Evolutionary conservation across 2,888 invertebrate species (phyloP).

Genomic region (Gibbula magus): DNA sequence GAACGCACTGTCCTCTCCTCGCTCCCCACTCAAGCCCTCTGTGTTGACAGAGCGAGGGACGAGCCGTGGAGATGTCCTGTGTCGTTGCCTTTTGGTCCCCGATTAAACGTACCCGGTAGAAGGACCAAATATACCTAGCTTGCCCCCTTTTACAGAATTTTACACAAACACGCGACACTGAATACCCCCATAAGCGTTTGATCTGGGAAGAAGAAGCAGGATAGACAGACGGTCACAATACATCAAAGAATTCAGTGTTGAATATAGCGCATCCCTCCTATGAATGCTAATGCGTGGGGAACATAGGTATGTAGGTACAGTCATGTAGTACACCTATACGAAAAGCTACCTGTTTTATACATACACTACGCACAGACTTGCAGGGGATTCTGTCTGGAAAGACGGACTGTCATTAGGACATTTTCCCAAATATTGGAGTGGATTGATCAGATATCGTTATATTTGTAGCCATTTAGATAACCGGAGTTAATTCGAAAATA

Average conservation of each 20-base stretch:
- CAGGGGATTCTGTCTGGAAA: no score
- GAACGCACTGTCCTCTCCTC: neutral
- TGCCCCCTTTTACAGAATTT: constrained; percentile 23
- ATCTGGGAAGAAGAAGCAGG: neutral
- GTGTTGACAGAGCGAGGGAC: constrained; percentile 4
- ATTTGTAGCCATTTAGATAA: no score
- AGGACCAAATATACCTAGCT: neutral
- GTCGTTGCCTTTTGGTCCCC: constrained; percentile 13
- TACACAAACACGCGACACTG: constrained; percentile 19
- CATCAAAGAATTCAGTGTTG: constrained; percentile 19
- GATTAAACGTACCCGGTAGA: constrained; percentile 14
- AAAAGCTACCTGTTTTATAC: no score
- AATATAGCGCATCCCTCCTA: constrained; percentile 25
- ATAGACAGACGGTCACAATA: neutral
- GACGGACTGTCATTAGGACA: no score
- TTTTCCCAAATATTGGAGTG: no score
- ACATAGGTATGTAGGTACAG: constrained; percentile 13
- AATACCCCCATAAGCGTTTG: constrained; percentile 7
- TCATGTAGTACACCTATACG: neutral
- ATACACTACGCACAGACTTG: no score
- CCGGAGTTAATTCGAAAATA: no score
- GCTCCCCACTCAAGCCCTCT: neutral
- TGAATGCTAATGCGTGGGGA: constrained; percentile 18
- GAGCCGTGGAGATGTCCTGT: neutral
- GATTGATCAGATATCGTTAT: no score